These are phyloP conservation scores for Ferrisia virgata DNA, from an alignment of 2,888 invertebrate species.

Conservation along the genomic window DNA sequence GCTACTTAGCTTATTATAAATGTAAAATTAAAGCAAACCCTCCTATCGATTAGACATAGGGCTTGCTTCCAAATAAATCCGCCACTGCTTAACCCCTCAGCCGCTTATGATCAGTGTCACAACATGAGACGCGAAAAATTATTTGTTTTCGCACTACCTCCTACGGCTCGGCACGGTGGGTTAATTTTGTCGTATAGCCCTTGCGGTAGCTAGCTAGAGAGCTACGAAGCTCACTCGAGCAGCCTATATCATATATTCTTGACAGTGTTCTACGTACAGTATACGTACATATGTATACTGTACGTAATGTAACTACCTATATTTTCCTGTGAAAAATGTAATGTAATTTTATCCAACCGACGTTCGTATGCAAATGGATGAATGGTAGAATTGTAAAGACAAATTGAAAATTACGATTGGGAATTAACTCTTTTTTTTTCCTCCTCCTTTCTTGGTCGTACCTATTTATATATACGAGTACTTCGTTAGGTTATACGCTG, in stretches of 20 bases:
- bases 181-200: neutral
- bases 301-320: too few relatives aligned
- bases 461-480: too few relatives aligned
- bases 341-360: too few relatives aligned
- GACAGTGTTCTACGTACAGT: neutral
- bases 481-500: neutral
- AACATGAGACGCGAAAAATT: constrained; percentile 31
- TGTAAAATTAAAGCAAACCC: constrained; percentile 24
- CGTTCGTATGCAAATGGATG: neutral
- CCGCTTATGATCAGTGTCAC: constrained; percentile 27
- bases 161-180: neutral
- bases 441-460: too few relatives aligned
- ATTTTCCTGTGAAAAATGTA: too few relatives aligned
- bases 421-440: neutral
- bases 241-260: too few relatives aligned
- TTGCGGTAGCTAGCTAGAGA: neutral
- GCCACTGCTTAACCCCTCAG: constrained; percentile 18
- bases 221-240: too few relatives aligned
- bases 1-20: constrained; percentile 26
- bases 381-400: neutral
- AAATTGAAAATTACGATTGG: neutral
- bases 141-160: constrained; percentile 12
- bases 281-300: too few relatives aligned
- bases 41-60: constrained; percentile 28
- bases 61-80: constrained; percentile 19